phyloP scores from a whole-genome alignment of 1,140 invertebrate species.

The Antheraea pernyi region DNA sequence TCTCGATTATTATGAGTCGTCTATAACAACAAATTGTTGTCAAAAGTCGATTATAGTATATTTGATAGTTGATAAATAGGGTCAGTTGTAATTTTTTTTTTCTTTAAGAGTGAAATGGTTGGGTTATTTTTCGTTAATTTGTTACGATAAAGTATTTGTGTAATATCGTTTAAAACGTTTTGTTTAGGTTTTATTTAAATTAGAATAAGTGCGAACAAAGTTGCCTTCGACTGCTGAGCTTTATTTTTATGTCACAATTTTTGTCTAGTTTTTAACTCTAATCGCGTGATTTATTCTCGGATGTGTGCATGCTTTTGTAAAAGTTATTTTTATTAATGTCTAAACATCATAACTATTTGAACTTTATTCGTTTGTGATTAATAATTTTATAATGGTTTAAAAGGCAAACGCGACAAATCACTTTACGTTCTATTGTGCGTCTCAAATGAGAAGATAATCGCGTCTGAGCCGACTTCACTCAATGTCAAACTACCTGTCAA shows the following conservation, averaged over 20 bases:
- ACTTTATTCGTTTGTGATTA: not conserved
- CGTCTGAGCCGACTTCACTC: no score
- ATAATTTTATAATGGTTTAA: not conserved
- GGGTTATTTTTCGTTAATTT: no score
- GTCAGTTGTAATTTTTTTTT: no score
- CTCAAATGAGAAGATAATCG: no score
- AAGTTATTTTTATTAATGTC: conserved; percentile 7
- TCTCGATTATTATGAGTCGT: no score
- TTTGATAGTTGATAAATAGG: no score
- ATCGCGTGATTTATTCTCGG: not conserved
- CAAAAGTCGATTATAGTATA: no score
- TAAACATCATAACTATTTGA: not conserved
- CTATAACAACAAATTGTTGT: no score
- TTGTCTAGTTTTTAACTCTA: conserved; percentile 12
- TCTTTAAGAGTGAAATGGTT: no score
- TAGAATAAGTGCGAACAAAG: conserved; percentile 17
- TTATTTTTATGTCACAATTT: conserved; percentile 24
- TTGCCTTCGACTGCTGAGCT: conserved; percentile 27
- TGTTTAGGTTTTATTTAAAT: not conserved
- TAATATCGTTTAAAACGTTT: not conserved
- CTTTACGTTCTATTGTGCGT: no score
- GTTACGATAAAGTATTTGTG: no score
- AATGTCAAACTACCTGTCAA: no score
- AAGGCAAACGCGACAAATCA: not conserved
- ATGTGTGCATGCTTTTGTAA: conserved; percentile 7